Evolutionary conservation across 92 coral and sea anemone species (phyloP).

Genomic region (Porites rus): DNA sequence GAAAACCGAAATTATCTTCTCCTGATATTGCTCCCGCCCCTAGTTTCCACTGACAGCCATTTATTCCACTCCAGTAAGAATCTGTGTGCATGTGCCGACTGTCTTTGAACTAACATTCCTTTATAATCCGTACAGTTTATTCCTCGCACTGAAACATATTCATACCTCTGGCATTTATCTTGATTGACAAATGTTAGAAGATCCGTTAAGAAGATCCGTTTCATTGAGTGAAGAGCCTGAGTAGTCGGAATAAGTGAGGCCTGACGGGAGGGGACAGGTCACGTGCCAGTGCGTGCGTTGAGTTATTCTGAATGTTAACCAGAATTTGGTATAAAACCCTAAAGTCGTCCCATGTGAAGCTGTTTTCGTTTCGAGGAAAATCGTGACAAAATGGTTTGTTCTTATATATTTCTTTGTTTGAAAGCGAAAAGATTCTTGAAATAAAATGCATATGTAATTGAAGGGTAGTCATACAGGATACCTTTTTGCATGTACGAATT

Average conservation of each 20-base stretch:
- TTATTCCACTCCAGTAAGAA: conserved; percentile 28
- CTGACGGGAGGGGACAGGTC: conserved; percentile 49
- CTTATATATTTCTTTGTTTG: conserved; percentile 36
- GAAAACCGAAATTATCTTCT: conserved; percentile 42
- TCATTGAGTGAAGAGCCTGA: conserved; percentile 35
- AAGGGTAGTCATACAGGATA: not conserved
- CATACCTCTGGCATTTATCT: conserved; percentile 25
- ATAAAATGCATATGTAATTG: too few species aligned
- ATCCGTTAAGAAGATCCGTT: conserved; percentile 17
- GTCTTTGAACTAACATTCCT: conserved; percentile 39
- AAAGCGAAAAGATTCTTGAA: conserved; percentile 62
- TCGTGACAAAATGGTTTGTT: conserved; percentile 41
- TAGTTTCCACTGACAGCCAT: conserved; percentile 30
- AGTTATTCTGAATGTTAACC: conserved; percentile 26
- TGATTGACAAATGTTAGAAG: conserved; percentile 14
- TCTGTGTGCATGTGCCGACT: conserved; percentile 44
- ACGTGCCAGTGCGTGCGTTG: conserved; percentile 65
- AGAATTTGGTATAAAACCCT: conserved; percentile 33
- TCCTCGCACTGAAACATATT: conserved; percentile 40
- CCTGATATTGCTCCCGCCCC: not conserved
- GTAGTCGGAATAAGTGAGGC: conserved; percentile 43
- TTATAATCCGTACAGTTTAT: conserved; percentile 14
- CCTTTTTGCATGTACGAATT: too few species aligned
- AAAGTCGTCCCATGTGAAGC: conserved; percentile 50
- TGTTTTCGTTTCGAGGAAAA: conserved; percentile 31